Evolutionary conservation across 2,888 invertebrate species (phyloP).

Genomic region (Taenaris catops): DNA sequence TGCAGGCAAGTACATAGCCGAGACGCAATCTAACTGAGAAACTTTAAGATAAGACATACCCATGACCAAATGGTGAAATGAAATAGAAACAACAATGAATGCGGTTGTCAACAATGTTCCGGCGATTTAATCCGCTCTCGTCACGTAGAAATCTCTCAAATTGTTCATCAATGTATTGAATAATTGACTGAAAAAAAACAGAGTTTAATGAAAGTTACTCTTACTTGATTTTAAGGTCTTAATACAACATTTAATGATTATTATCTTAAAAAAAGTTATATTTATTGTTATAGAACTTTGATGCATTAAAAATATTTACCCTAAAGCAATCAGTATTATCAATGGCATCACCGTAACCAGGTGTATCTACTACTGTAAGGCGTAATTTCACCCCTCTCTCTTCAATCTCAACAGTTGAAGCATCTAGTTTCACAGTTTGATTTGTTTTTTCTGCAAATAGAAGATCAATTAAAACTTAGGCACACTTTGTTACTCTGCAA

Average conservation of each 20-base stretch:
- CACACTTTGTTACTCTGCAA: too few relatives aligned
- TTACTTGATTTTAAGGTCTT: too few relatives aligned
- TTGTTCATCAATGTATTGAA: slow-evolving; percentile 98
- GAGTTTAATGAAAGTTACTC: too few relatives aligned
- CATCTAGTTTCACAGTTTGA: slow-evolving; percentile 96
- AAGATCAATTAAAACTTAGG: too few relatives aligned
- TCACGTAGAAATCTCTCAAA: slow-evolving; percentile 95
- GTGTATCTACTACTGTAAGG: slow-evolving; percentile 96
- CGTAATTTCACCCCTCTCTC: slow-evolving; percentile 96
- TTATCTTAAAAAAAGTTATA: too few relatives aligned
- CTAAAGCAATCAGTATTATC: slow-evolving; percentile 96
- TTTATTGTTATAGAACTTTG: too few relatives aligned
- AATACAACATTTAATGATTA: too few relatives aligned
- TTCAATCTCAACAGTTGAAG: slow-evolving; percentile 97
- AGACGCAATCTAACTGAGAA: too few relatives aligned
- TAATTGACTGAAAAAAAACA: slow-evolving; percentile 84
- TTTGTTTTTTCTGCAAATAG: slow-evolving; percentile 87
- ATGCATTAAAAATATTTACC: slow-evolving; percentile 42
- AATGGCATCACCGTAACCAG: slow-evolving; percentile 97
- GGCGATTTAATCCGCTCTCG: slow-evolving; percentile 96
- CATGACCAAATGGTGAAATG: slow-evolving; percentile 97
- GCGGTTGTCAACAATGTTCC: slow-evolving; percentile 97
- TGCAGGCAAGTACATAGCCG: too few relatives aligned
- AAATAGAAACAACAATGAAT: slow-evolving; percentile 99
- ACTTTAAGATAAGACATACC: slow-evolving; percentile 73